Conservation (phyloP, 2,797 vertebrate genomes). For the Staurois parvus region DNA sequence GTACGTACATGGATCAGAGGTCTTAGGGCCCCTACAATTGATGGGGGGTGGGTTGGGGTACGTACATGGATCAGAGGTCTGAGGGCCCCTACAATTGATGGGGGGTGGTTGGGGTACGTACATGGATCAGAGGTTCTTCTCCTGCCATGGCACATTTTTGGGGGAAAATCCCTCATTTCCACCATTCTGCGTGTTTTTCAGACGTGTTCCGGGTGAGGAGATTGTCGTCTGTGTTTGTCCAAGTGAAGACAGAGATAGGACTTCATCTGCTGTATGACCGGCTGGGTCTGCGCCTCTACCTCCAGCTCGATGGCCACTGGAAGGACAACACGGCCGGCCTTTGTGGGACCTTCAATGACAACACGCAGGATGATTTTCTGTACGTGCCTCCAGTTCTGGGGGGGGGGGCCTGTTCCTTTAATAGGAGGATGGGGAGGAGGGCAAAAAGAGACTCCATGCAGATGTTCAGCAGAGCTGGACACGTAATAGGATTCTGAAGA, state of each 20-base stretch:
- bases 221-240: slow-evolving; percentile 90
- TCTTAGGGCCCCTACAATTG: too few relatives aligned
- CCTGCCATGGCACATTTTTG: too few relatives aligned
- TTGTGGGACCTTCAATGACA: slow-evolving; percentile 97
- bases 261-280: slow-evolving; percentile 88
- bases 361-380: slow-evolving; percentile 96
- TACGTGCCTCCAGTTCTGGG: slow-evolving; percentile 70
- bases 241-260: slow-evolving; percentile 86
- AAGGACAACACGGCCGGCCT: slow-evolving; percentile 90
- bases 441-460: too few relatives aligned
- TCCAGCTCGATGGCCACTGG: slow-evolving; percentile 86
- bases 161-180: not conserved
- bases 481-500: too few relatives aligned
- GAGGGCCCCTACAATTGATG: too few relatives aligned
- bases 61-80: too few relatives aligned
- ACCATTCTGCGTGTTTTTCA: slow-evolving; percentile 62
- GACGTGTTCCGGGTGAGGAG: slow-evolving; percentile 89
- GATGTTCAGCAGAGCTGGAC: too few relatives aligned
- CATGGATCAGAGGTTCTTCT: too few relatives aligned
- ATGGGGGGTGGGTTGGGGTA: too few relatives aligned
- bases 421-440: not conserved
- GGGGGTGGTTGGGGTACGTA: too few relatives aligned
- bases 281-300: slow-evolving; percentile 88
- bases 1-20: too few relatives aligned
- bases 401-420: too few relatives aligned